These are phyloP conservation scores for Triplophysa rosa DNA, from an alignment of 2,113 vertebrate species.

Conservation along the genomic window DNA sequence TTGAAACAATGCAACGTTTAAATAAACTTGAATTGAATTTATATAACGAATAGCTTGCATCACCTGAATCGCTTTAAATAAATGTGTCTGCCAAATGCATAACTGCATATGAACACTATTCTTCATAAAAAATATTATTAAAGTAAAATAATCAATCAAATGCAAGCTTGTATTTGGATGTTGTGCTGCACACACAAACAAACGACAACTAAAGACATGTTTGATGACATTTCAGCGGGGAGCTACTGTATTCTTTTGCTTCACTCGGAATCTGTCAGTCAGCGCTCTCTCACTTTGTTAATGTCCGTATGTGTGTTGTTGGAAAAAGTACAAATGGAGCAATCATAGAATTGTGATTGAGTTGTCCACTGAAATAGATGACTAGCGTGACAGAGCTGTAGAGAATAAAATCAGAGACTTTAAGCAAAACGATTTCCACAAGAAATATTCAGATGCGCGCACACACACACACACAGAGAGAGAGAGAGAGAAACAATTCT, in stretches of 20 bases:
- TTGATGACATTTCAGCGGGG: neutral
- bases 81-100: no score
- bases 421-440: neutral
- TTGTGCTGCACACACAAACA: no score
- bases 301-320: neutral
- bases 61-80: no score
- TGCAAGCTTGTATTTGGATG: no score
- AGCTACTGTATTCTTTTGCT: slow-evolving; percentile 21
- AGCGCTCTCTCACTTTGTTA: neutral
- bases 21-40: no score
- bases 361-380: slow-evolving; percentile 11
- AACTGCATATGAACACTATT: no score
- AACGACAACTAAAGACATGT: no score
- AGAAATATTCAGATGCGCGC: neutral
- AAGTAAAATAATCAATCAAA: neutral
- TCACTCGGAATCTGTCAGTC: slow-evolving; percentile 21
- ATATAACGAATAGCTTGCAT: no score
- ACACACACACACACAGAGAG: neutral
- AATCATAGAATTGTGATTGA: slow-evolving; percentile 20
- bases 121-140: no score
- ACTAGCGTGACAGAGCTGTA: neutral
- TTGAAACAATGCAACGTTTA: no score
- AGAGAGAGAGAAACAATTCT: neutral
- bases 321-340: slow-evolving; percentile 18
- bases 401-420: neutral